These are phyloP conservation scores for Xestoiulus laeticollis DNA, from an alignment of 2,888 invertebrate species.

Conservation along the genomic window DNA sequence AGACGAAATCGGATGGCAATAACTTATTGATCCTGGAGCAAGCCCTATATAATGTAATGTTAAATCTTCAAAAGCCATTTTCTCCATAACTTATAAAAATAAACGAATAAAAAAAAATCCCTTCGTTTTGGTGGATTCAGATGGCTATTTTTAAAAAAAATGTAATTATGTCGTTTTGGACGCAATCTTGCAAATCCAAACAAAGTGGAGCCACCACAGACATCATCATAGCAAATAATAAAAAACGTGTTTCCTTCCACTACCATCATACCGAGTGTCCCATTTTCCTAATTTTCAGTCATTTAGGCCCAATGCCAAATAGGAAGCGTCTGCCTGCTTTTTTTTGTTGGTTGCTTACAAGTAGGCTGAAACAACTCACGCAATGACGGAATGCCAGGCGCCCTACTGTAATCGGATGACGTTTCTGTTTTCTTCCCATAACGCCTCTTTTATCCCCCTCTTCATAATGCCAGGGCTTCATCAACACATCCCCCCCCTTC, in stretches of 20 bases:
- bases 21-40: too few relatives aligned
- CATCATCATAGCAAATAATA: background rate
- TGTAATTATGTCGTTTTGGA: background rate
- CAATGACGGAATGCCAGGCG: background rate
- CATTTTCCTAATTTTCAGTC: background rate
- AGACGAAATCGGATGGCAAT: too few relatives aligned
- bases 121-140: too few relatives aligned
- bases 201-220: background rate
- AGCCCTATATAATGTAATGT: too few relatives aligned
- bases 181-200: background rate
- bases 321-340: background rate
- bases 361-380: background rate
- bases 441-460: background rate
- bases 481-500: background rate
- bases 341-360: background rate
- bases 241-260: background rate
- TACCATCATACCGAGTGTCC: background rate
- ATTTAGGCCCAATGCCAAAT: constrained; percentile 29
- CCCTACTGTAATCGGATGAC: background rate
- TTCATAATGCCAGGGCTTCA: background rate
- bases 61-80: too few relatives aligned
- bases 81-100: too few relatives aligned
- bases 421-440: background rate
- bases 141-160: too few relatives aligned
- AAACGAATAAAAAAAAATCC: too few relatives aligned